Evolutionary conservation across 2,113 vertebrate species (phyloP), one percentile per base, ranked within the genome.

Genomic region (Gavialis gangeticus): DNA sequence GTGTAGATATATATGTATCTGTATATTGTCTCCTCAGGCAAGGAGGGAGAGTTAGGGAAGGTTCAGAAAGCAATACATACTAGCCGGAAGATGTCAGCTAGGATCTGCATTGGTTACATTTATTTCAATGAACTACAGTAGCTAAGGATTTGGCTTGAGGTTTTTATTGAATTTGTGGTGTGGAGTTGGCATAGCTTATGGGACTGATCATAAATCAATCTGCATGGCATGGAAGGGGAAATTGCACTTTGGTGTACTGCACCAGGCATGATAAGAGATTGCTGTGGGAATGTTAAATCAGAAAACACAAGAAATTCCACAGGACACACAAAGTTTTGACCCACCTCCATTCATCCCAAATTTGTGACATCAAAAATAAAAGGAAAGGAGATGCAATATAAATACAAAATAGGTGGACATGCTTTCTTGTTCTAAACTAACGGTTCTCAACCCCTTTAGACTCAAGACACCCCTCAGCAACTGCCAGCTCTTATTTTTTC

Each of bases 61-160:
- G 30, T 22, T 69, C 19, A 22, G 16, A 79, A 84, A 58, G 55
- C 5, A 1, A 19, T 22, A 75, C 81, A 81, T 87, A 21, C 28
- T 78, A 75, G 84, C 12, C 28, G 30, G 5, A 84, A 84, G 75
- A n/a, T 25, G 66, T 6, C 57, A 27, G 4, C 46, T 60, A 19
- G 84, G n/a, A 82, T 34, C 34, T 27, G 14, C 28, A 56, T 1
- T 8, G 17, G 10, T 60, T 78, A 30, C 0, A 0, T 54, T 71
- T 75, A 3, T 81, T 80, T 69, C 63, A 79, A 83, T 15, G 5
- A 22, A 69, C 22, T 4, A 78, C 15, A 83, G 3, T 9, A 17
- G 17, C 27, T 81, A 21, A n/a, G 28, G 64, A 34, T 75, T 30
- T 69, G 71, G 28, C 28, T 16, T 24, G 64, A 85, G 37, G 46